phyloP scores from a whole-genome alignment of 2,888 invertebrate species.

The Eurois occulta region DNA sequence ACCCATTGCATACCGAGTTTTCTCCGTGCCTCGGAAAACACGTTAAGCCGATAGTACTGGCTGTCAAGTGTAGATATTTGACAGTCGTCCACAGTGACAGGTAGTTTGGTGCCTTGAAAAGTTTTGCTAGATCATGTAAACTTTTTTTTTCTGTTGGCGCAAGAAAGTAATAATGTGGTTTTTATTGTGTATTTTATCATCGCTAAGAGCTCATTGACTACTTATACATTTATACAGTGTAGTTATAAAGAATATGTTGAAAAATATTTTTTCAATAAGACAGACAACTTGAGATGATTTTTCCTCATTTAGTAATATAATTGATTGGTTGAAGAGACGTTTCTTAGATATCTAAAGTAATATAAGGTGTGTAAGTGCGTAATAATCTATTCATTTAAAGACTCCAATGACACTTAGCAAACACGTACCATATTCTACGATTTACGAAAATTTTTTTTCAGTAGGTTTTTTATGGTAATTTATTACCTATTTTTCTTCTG shows the following conservation, averaged over 20 bases:
- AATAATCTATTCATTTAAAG: slow-evolving; percentile 19
- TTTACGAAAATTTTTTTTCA: background rate
- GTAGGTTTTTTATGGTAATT: background rate
- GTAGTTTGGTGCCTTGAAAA: background rate
- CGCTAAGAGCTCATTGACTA: slow-evolving; percentile 4
- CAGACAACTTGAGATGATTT: slow-evolving; percentile 19
- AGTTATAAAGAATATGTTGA: slow-evolving; percentile 20
- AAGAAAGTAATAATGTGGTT: background rate
- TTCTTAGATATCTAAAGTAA: slow-evolving; percentile 11
- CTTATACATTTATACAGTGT: background rate
- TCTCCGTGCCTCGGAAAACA: no score
- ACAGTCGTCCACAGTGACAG: no score
- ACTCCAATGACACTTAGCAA: background rate
- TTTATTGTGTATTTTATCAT: slow-evolving; percentile 3
- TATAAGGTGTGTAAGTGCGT: slow-evolving; percentile 6
- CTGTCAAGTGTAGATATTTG: no score
- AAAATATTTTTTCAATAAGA: slow-evolving; percentile 14
- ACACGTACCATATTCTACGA: background rate
- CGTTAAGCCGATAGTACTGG: no score
- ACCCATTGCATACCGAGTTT: no score
- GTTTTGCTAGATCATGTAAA: background rate
- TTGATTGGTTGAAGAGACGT: slow-evolving; percentile 37
- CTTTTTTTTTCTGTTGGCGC: background rate
- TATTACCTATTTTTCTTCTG: slow-evolving; percentile 2
- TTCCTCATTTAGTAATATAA: slow-evolving; percentile 26